Conservation (phyloP, 1,140 invertebrate species). For the Eumaeus atala region DNA sequence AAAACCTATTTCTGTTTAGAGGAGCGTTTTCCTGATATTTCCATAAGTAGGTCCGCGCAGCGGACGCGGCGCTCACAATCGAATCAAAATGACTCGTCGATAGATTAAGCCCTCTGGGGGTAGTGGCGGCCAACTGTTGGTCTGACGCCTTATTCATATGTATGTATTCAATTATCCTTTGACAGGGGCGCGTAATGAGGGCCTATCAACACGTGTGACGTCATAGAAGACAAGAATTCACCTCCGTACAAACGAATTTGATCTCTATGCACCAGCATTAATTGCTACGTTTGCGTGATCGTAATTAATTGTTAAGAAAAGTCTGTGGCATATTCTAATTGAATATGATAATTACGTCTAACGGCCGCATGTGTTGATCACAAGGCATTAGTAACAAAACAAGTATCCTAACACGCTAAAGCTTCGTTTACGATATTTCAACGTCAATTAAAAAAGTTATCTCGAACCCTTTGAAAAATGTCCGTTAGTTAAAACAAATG, state of each 20-base stretch:
- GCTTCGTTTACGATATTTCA: slow-evolving; percentile 7
- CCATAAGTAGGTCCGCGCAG: too few relatives aligned
- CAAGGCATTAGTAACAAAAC: too few relatives aligned
- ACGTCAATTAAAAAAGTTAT: slow-evolving; percentile 2
- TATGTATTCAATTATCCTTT: background rate
- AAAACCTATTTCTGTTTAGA: too few relatives aligned
- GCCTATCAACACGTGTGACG: slow-evolving; percentile 26
- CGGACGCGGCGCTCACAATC: too few relatives aligned
- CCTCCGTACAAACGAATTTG: background rate
- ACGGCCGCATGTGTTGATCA: background rate
- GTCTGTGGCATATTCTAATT: slow-evolving; percentile 11
- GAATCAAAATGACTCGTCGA: too few relatives aligned
- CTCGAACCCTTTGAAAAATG: slow-evolving; percentile 2
- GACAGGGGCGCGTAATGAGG: slow-evolving; percentile 23
- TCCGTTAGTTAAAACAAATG: slow-evolving; percentile 8
- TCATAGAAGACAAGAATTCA: slow-evolving; percentile 16
- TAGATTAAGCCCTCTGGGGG: too few relatives aligned
- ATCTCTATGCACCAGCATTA: background rate
- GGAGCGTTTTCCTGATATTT: too few relatives aligned
- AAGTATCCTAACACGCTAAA: background rate
- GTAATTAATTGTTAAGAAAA: slow-evolving; percentile 12
- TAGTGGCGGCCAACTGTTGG: too few relatives aligned
- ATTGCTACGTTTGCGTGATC: slow-evolving; percentile 3
- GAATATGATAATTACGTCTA: slow-evolving; percentile 14
- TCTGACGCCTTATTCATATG: background rate